Evolutionary conservation across 2,113 vertebrate species (phyloP).

Genomic region (Psittacus erithacus): DNA sequence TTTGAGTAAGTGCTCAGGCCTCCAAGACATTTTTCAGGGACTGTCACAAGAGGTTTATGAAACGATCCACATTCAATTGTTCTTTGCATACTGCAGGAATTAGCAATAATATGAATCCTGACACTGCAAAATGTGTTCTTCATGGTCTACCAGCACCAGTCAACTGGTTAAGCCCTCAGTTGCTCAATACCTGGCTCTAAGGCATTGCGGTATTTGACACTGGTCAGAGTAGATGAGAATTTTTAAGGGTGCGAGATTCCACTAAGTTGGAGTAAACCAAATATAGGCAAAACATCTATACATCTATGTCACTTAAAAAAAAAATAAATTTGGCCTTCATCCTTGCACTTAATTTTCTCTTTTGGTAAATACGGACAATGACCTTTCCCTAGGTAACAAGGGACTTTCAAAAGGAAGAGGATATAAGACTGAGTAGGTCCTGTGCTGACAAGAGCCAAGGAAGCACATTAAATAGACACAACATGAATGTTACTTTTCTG

Average conservation of each 20-base stretch:
- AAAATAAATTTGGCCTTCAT: neutral
- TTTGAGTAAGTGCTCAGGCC: neutral
- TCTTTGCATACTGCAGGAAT: neutral
- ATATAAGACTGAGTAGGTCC: neutral
- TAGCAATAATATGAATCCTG: neutral
- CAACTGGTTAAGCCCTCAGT: neutral
- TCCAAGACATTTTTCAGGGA: neutral
- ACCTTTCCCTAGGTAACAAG: neutral
- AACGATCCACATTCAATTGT: neutral
- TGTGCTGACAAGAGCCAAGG: neutral
- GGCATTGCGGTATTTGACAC: neutral
- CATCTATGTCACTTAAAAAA: neutral
- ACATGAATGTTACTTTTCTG: neutral
- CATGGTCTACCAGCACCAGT: neutral
- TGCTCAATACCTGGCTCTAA: neutral
- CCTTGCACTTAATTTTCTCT: neutral
- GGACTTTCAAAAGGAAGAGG: neutral
- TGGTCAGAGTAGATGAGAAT: neutral
- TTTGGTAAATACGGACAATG: neutral
- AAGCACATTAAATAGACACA: neutral
- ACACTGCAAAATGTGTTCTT: neutral
- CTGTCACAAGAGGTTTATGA: neutral
- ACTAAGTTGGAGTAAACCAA: neutral
- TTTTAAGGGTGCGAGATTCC: neutral
- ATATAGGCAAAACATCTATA: neutral